A percentile compares a stretch with the other conserved stretches of the same genome.
These are phyloP conservation scores for Drosophila ustulata DNA, from an alignment of 2,888 invertebrate genomes.

Conservation along the genomic window DNA sequence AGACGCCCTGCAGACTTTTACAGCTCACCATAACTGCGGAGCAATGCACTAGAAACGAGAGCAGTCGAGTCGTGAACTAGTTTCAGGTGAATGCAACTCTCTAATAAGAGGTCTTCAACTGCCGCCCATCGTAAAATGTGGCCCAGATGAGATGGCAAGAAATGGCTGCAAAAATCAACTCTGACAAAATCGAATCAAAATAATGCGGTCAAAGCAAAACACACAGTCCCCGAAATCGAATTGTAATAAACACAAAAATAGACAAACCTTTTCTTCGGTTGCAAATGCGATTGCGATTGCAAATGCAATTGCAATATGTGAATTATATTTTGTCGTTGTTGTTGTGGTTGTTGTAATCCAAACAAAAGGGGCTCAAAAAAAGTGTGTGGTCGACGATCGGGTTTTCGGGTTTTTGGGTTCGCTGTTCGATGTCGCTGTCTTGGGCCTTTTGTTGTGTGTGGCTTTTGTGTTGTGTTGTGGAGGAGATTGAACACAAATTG, in stretches of 20 bases:
- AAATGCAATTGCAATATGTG: constrained; percentile 57
- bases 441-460: constrained; percentile 13
- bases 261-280: constrained; percentile 50
- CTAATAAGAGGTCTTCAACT: not conserved
- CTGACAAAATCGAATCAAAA: constrained; percentile 32
- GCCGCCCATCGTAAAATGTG: not conserved
- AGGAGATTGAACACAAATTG: constrained; percentile 70
- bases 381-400: constrained; percentile 1
- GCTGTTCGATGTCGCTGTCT: constrained; percentile 14
- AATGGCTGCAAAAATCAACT: constrained; percentile 16
- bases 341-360: constrained; percentile 62
- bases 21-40: not conserved
- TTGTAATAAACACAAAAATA: constrained; percentile 19
- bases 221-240: constrained; percentile 17
- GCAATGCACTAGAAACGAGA: not conserved
- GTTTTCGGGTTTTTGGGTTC: constrained; percentile 17
- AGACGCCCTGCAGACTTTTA: not conserved
- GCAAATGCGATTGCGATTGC: constrained; percentile 12
- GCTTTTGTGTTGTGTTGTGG: constrained; percentile 52
- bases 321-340: constrained; percentile 33
- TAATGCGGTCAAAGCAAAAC: constrained; percentile 52
- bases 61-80: not conserved
- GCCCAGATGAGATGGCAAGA: constrained; percentile 3
- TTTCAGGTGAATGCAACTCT: not conserved
- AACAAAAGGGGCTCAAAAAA: constrained; percentile 51